Base-by-base conservation (phyloP, 2,113 vertebrate species). In the Jacana jacana region DNA sequence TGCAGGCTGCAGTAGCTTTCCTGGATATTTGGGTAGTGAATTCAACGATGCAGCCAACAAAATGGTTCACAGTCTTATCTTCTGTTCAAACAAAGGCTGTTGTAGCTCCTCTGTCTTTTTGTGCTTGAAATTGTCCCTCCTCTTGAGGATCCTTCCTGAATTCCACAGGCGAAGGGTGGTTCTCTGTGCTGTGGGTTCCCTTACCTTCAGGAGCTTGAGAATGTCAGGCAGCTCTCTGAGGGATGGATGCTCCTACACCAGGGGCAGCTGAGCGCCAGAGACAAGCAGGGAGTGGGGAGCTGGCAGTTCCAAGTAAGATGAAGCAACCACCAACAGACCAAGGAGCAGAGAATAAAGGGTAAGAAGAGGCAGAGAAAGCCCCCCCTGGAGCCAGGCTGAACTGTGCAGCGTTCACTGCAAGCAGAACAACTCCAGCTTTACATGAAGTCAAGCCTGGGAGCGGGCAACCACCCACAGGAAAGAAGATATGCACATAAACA, bases 301-400 rank as follows among this genome's bases (percentile, higher is more conserved):
- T 0, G 0, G 35, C 11, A 4, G 40, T 51, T 71, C 57, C 51
- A 48, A 58, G 39, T 0, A 1, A 61, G 44, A 57, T 17, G 2
- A 1, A 69, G 25, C 11, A n/a, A n/a, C 13, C 8, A 35, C 27
- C 24, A 23, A 44, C 11, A 75, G 42, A 44, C 11, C 1, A 2
- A 51, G 31, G 19, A 51, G 31, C 27, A 44, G 80, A 51, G 31
- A 49, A 30, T 39, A 75, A 75, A 84, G 40, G 40, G 19, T 39
- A 42, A 58, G 42, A 15, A 68, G 18, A 2, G 2, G 23, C 19
- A 61, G 40, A 37, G 73, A 37, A 37, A 49, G 6, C 22, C 16
- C 17, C 22, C 54, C 66, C 40, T 42, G n/a, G 72, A 60, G 39
- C 44, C n/a, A 55, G 23, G 9, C 8, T 42, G 68, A 68, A 39